Evolutionary conservation across 2,888 invertebrate species (phyloP), one percentile per base, ranked within the genome.

Genomic region (Itoplectis maculator): DNA sequence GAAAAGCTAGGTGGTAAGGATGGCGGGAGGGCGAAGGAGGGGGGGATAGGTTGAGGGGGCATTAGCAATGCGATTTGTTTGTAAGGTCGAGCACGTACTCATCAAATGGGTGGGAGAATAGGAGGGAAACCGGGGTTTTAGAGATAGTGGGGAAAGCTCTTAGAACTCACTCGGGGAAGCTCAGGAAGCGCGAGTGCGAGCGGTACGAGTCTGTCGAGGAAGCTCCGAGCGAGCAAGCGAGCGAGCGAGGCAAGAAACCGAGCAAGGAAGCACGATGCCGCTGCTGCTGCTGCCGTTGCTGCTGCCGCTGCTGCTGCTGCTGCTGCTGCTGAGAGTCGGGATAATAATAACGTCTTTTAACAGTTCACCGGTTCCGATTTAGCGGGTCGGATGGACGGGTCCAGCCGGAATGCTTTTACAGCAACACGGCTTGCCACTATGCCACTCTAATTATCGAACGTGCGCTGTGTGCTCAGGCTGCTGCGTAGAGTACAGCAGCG

Each of bases 371-470:
- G 83, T 87, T 86, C 65, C 82, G 86, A 86, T 85, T 84, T 83
- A 85, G 81, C 81, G 82, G 73, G 83, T 85, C 74, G 84, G 83
- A 81, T 81, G 81, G 85, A 82, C 83, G 83, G 80, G 70, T 72
- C 82, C 75, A 56, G 75, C 49, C 80, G 77, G 86, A 86, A 88
- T 87, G 88, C 89, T 90, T 90, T 90, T 88, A 90, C 88, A 85
- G 86, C 82, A 85, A 90, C 89, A 90, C 82, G 88, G 77, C 84
- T 89, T 84, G 83, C 86, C 89, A 88, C 88, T 89, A 90, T 87
- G 85, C 85, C 82, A 82, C 87, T 88, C 86, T 90, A 89, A 90
- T 89, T 88, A 88, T 88, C 84, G 80, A 79, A 63, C 77, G 59
- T 56, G 68, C 23, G 63, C 40, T 78, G 78, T 82, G 47, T 47